phyloP scores from a whole-genome alignment of 53 echinoderm and acorn worm genomes.

The Hippasteria phrygiana region DNA sequence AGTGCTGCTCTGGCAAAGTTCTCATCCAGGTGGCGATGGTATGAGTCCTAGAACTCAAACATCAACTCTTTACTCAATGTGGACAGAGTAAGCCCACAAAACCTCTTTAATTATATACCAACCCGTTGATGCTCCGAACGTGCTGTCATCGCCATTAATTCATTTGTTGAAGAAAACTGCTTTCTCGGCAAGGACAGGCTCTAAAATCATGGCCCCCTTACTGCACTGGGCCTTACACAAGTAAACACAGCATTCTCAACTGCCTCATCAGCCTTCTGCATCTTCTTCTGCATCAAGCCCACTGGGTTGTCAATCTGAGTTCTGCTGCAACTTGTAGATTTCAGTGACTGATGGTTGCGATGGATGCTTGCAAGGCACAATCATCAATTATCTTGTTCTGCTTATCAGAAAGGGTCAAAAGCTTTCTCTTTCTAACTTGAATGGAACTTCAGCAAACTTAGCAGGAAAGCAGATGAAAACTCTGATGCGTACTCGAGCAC shows the following conservation, averaged over 20 bases:
- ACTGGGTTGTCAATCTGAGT: not conserved
- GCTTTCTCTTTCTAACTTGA: not conserved
- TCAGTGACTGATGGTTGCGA: slow-evolving; percentile 16
- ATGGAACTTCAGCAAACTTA: not conserved
- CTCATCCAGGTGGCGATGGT: not conserved
- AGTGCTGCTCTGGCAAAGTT: not conserved
- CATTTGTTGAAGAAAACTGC: not conserved
- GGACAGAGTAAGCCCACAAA: not conserved
- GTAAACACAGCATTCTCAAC: not conserved
- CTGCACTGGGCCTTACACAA: slow-evolving; percentile 14
- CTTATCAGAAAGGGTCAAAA: slow-evolving; percentile 20
- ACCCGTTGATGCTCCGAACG: slow-evolving; percentile 17
- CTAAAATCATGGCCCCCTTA: slow-evolving; percentile 7
- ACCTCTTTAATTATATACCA: too few relatives aligned
- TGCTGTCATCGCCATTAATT: not conserved
- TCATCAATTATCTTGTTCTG: not conserved
- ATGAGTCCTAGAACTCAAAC: not conserved
- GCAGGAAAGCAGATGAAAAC: not conserved
- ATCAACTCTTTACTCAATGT: not conserved
- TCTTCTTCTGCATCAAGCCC: slow-evolving; percentile 5
- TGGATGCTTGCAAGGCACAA: slow-evolving; percentile 4
- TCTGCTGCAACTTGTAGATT: slow-evolving; percentile 16
- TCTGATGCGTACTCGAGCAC: not conserved
- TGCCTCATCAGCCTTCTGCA: slow-evolving; percentile 3
- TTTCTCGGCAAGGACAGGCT: slow-evolving; percentile 23